Conservation (phyloP, 2,797 vertebrate genomes). For the Gobionotothen gibberifrons region DNA sequence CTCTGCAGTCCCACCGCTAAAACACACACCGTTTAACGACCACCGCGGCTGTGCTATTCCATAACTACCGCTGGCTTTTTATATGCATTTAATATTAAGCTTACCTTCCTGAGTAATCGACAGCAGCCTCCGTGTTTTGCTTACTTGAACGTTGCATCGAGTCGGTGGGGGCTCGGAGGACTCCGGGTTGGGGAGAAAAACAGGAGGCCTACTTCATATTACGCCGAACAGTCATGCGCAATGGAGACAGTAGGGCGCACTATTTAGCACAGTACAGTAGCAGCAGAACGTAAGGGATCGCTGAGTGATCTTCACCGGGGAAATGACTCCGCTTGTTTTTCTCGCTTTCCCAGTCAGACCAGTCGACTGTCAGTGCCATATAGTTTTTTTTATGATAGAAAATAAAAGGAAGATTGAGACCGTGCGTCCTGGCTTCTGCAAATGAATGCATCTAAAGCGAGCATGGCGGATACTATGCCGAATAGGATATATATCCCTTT, state of each 20-base stretch:
- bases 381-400: background rate
- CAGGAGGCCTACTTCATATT: conserved; percentile 82
- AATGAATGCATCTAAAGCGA: background rate
- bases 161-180: conserved; percentile 74
- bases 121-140: conserved; percentile 72
- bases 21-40: conserved; percentile 24
- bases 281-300: conserved; percentile 35
- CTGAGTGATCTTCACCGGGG: conserved; percentile 50
- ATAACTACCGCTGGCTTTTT: background rate
- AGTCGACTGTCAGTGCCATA: background rate
- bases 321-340: conserved; percentile 58
- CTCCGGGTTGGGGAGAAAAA: conserved; percentile 80
- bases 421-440: background rate
- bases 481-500: background rate
- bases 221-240: conserved; percentile 86
- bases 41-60: background rate
- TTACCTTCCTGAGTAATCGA: conserved; percentile 68
- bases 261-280: conserved; percentile 80
- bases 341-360: conserved; percentile 5
- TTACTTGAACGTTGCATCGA: conserved; percentile 72
- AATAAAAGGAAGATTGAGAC: background rate
- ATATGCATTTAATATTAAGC: conserved; percentile 15
- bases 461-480: background rate
- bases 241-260: conserved; percentile 78
- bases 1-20: conserved; percentile 72